These are phyloP conservation scores for Phorcus lineatus DNA, from an alignment of 2,888 invertebrate genomes.

Conservation along the genomic window DNA sequence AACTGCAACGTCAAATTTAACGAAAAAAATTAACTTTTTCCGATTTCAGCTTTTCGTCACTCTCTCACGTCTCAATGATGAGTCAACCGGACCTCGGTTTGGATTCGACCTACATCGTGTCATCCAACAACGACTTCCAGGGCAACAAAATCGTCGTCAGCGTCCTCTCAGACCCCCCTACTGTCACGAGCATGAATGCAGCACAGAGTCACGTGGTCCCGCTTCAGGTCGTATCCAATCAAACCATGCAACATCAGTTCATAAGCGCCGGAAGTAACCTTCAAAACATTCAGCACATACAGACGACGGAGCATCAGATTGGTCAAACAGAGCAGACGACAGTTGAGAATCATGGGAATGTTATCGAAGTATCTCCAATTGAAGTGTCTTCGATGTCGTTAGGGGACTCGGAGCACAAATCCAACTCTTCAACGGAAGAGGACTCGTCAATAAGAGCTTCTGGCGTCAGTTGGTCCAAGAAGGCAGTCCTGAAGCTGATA, in stretches of 20 bases:
- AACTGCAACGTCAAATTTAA: too few relatives aligned
- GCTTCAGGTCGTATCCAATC: not conserved
- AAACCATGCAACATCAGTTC: not conserved
- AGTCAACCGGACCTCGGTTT: not conserved
- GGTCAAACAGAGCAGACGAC: not conserved
- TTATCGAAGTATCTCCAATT: not conserved
- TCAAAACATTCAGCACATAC: not conserved
- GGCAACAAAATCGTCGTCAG: constrained; percentile 10
- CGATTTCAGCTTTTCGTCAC: not conserved
- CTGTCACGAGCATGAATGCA: not conserved
- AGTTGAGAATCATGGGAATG: not conserved
- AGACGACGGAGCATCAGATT: not conserved
- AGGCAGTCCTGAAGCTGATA: constrained; percentile 19
- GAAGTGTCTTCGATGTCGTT: not conserved
- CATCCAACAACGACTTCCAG: not conserved
- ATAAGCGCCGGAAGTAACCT: not conserved
- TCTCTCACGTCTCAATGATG: not conserved
- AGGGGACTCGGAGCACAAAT: not conserved
- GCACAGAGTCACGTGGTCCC: not conserved
- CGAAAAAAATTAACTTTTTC: too few relatives aligned
- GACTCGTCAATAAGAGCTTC: not conserved
- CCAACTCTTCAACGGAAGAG: constrained; percentile 11
- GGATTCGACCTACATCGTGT: not conserved
- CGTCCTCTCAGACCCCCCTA: not conserved
- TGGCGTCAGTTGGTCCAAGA: constrained; percentile 13